Base-by-base conservation (phyloP, 1,140 invertebrate species). In the Sminthurides bifidus region DNA sequence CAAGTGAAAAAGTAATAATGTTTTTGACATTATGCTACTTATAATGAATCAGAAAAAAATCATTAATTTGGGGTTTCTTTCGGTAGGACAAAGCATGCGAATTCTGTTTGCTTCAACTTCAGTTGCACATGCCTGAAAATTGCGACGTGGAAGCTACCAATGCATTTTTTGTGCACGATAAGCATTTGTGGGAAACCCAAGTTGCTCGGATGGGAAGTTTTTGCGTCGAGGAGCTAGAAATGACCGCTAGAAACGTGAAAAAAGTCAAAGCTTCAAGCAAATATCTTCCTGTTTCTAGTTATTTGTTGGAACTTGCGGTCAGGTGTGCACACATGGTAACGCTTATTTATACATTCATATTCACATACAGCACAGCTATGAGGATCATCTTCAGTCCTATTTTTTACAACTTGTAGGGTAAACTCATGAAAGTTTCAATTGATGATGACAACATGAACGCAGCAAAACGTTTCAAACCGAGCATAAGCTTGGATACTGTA, bases 221-320 rank as follows among this genome's bases (percentile, higher is more conserved):
- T 54, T 54, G 48, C 33, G 43, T 56, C 19, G 60, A 62, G 14
- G 31, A 33, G 6, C 29, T 61, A n/a, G 60, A 61, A 46, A 56
- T 54, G 6, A 52, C 50, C 1, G 54, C 54, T 1, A 38, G 35
- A 19, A 60, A n/a, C n/a, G n/a, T n/a, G n/a, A n/a, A 56, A 43
- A 35, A 43, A 35, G 52, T 37, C n/a, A 55, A 19, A 17, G 30
- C 12, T 23, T 52, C 31, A 19, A 59, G 52, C 21, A 60, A 52
- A 23, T 31, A 52, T 29, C 6, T 54, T 1, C 30, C 29, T 5
- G 35, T 58, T 41, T 37, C 55, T 17, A 27, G 51, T 3, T 37
- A 49, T 3, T 43, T 62, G 15, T 8, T 59, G n/a, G 14, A 31
- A 40, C 17, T 62, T 21, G 49, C 56, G 17, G 53, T 48, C 2